Base-by-base conservation (phyloP, 2,888 invertebrate species). In the Chrysolina americana region DNA sequence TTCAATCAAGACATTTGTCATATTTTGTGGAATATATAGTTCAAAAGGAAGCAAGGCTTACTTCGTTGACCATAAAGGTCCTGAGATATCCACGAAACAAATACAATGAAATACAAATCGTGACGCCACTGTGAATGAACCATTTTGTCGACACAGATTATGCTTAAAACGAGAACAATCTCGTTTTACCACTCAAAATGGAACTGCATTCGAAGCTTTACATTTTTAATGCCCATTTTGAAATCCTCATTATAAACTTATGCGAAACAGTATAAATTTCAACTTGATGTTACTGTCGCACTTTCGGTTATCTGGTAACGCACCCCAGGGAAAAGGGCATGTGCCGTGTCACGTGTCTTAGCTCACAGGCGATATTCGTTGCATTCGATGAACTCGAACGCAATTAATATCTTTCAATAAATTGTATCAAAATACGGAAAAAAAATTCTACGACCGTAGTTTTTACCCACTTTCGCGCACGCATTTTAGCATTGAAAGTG, bases 141-240 rank as follows among this genome's bases (percentile, higher is more conserved):
- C 59, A 59, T 59, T 28, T 59, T 59, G 36, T 28, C 36, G n/a
- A 59, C 28, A 59, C 59, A 59, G 59, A 59, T 59, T 28, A 59
- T 2, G 23, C 59, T 59, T 28, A 6, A 23, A 6, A 23, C 59
- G 59, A 5, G 36, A 28, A 59, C 59, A 59, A 59, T 59, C 59
- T 59, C 59, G 59, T 28, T 59, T 59, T n/a, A 59, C 59, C 59
- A 59, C 59, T 59, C 59, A 59, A 59, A 59, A 36, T 59, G 59
- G 28, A 59, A 59, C 59, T 59, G 59, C 17, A 59, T 59, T 59
- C 36, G 59, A n/a, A n/a, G 59, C 59, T 59, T 36, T 59, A 59
- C 23, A 59, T 59, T 59, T 59, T 59, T 59, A 36, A 59, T 59
- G 59, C 36, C 36, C 59, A 9, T 59, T 59, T 59, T 36, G 59